Conservation (phyloP, 1,140 invertebrate species). For the Drosophila sp. region DNA sequence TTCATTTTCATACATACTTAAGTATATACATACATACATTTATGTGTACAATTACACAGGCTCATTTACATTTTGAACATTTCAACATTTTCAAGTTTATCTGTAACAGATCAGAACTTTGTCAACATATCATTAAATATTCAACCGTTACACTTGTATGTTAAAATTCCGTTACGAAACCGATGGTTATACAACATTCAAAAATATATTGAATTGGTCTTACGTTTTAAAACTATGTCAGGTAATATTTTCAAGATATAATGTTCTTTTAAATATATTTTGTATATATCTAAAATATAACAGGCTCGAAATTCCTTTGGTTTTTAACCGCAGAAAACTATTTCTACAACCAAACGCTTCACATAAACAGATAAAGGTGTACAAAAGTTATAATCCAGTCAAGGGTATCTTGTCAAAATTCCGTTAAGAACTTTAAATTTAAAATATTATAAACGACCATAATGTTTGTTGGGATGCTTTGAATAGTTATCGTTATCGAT, state of each 20-base stretch:
- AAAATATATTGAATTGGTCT: no score
- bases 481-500: background rate
- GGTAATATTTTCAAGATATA: no score
- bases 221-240: no score
- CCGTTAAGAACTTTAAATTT: no score
- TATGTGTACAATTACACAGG: background rate
- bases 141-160: background rate
- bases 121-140: background rate
- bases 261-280: no score
- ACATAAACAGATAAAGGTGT: no score
- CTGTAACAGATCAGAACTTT: background rate
- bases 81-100: background rate
- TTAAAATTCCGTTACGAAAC: background rate
- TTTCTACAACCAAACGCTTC: background rate
- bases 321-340: background rate
- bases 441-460: background rate
- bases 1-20: conserved; percentile 6
- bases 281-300: no score
- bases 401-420: no score
- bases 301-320: no score
- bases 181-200: background rate
- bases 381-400: no score
- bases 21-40: background rate
- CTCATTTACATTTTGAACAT: no score
- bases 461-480: background rate